Evolutionary conservation across 2,888 invertebrate species (phyloP), one percentile per base, ranked within the genome.

Genomic region (Caenorhabditis uteleia): DNA sequence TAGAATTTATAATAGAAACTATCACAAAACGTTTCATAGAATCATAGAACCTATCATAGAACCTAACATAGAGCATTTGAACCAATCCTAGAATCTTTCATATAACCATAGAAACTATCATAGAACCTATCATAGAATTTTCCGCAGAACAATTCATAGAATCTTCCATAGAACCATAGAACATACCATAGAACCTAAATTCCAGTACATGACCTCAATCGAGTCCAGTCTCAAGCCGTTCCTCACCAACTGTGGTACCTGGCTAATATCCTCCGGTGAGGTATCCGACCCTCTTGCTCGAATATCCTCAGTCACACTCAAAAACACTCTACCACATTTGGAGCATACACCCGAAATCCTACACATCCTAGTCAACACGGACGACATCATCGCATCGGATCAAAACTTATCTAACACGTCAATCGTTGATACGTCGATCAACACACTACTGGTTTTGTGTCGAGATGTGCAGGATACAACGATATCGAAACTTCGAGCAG

Each of bases 241-340:
- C 29, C 46, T 76, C 10, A 57, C 50, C 4, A 66, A 65, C 0
- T 70, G 74, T 54, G 65, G 68, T 10, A 47, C 74, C 21, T 77
- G 77, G 77, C 44, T 74, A 6, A 65, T 77, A 4, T 72, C 74
- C 8, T 75, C 70, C 27, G 77, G 77, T 39, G 70, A 72, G 53
- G 70, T 70, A 18, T 55, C 60, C 14, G 78, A 78, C 60, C 76
- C 78, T 0, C 38, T 78, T 14, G 72, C 78, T 0, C 25, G 56
- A 29, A 62, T 78, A 4, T 68, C 76, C 14, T 65, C 71, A 33
- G 51, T 47, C 26, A 69, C 76, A 3, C 43, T 80, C 21, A 65
- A 69, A 26, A 67, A 65, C 18, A 69, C 71, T 12, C 38, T 79
- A 7, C 68, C 77, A 10, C 77, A 80, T 16, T 20, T 65, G 31